Percentiles rank a stretch among this genome's conserved stretches.
phyloP scores from a whole-genome alignment of 1,140 invertebrate genomes.

The Micrasema longulum region DNA sequence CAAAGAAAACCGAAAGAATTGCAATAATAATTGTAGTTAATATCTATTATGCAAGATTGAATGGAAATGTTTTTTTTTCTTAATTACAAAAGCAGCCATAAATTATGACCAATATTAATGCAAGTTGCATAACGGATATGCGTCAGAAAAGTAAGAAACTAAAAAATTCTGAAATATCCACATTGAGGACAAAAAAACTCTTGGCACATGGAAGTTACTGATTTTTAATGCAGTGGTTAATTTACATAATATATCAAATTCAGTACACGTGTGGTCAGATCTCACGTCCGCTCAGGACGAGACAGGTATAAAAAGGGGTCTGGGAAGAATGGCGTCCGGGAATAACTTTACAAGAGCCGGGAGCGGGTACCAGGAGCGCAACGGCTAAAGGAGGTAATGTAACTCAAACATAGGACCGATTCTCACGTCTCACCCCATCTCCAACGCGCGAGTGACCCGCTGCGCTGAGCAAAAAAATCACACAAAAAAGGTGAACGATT shows the following conservation, averaged over 20 bases:
- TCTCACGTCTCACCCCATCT: constrained; percentile 1
- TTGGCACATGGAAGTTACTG: too few species aligned
- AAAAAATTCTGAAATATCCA: too few species aligned
- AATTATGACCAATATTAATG: too few species aligned
- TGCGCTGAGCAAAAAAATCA: background rate
- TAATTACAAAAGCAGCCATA: too few species aligned
- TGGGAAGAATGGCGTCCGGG: constrained; percentile 29
- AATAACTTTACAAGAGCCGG: constrained; percentile 28
- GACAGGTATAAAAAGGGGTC: constrained; percentile 32
- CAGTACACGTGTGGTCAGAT: constrained; percentile 22
- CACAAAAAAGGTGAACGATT: background rate
- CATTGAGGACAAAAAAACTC: too few species aligned
- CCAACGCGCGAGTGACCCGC: background rate
- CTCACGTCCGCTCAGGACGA: background rate
- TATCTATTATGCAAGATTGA: too few species aligned
- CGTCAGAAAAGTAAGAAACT: too few species aligned
- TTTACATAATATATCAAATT: constrained; percentile 20
- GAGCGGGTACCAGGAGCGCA: constrained; percentile 22
- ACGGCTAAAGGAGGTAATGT: constrained; percentile 15
- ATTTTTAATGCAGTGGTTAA: too few species aligned
- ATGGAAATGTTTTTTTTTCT: too few species aligned
- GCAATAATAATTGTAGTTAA: too few species aligned
- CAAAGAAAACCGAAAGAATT: too few species aligned
- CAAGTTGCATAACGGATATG: too few species aligned
- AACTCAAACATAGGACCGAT: background rate